Percentiles rank a stretch among this genome's conserved stretches.
phyloP scores from a whole-genome alignment of 1,140 invertebrate species.

The Pseudomyrmex cubaensis region DNA sequence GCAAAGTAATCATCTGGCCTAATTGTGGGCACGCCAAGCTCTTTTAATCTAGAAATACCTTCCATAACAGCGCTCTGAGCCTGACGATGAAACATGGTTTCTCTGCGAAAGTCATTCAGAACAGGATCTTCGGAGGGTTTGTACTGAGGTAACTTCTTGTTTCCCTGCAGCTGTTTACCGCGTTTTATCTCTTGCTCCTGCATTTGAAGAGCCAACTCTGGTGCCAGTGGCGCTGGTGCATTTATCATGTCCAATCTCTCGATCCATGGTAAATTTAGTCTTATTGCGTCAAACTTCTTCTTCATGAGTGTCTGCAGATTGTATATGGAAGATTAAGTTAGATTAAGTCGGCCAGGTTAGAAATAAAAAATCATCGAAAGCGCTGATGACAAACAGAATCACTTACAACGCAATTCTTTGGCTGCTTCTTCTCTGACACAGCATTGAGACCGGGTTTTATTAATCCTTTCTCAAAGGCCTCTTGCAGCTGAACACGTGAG shows the following conservation, averaged over 20 bases:
- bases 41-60: slow-evolving; percentile 91
- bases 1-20: slow-evolving; percentile 99
- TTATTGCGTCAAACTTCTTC: slow-evolving; percentile 90
- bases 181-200: slow-evolving; percentile 90
- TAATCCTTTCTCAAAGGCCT: slow-evolving; percentile 91
- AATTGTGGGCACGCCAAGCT: slow-evolving; percentile 91
- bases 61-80: slow-evolving; percentile 95
- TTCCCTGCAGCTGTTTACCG: slow-evolving; percentile 88
- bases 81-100: slow-evolving; percentile 96
- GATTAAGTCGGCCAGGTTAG: background rate
- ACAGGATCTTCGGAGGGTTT: slow-evolving; percentile 91
- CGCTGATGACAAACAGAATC: background rate
- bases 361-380: background rate
- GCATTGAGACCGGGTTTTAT: slow-evolving; percentile 94
- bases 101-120: slow-evolving; percentile 97
- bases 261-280: slow-evolving; percentile 92
- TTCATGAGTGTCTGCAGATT: slow-evolving; percentile 85
- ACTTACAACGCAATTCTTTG: slow-evolving; percentile 89
- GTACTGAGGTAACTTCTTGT: slow-evolving; percentile 88
- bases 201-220: slow-evolving; percentile 92
- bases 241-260: slow-evolving; percentile 93
- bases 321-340: slow-evolving; percentile 10
- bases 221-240: slow-evolving; percentile 91
- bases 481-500: slow-evolving; percentile 53
- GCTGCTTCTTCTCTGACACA: slow-evolving; percentile 86